Percentiles rank a stretch among this genome's conserved stretches.
Conservation (phyloP, 2,113 vertebrate species). For the Cyprinodon tularosa region DNA sequence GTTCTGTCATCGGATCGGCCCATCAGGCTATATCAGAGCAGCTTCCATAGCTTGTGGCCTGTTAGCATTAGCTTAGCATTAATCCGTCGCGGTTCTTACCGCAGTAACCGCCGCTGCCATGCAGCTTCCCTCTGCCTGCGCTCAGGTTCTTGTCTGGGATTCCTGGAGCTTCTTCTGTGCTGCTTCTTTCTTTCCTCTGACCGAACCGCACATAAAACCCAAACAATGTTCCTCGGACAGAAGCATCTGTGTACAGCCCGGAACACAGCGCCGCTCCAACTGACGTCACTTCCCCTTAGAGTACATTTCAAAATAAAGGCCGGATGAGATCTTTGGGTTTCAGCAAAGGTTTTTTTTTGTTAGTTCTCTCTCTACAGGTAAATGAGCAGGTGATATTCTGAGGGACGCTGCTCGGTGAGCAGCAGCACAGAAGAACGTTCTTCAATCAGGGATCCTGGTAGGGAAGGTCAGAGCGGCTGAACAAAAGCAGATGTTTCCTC, state of each 20-base stretch:
- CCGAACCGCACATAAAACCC: neutral
- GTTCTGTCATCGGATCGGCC: too few relatives aligned
- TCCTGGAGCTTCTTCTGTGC: neutral
- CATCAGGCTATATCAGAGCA: neutral
- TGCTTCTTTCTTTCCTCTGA: neutral
- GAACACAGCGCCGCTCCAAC: neutral
- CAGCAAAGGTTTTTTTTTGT: too few relatives aligned
- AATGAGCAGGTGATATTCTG: too few relatives aligned
- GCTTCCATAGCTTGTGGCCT: neutral
- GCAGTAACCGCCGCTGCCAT: constrained; percentile 61
- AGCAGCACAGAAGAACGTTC: too few relatives aligned
- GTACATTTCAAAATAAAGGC: neutral
- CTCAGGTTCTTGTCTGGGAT: neutral
- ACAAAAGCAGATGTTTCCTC: too few relatives aligned
- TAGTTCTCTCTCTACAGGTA: too few relatives aligned
- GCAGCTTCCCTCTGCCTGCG: constrained; percentile 12
- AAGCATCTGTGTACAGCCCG: neutral
- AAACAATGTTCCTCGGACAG: neutral
- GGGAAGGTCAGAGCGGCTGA: too few relatives aligned
- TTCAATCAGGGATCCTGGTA: too few relatives aligned
- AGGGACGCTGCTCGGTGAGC: too few relatives aligned
- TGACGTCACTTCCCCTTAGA: constrained; percentile 30
- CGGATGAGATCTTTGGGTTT: neutral
- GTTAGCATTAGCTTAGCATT: constrained; percentile 54
- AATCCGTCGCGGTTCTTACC: constrained; percentile 36